Evolutionary conservation across 53 echinoderm and acorn worm genomes (phyloP), one percentile per base, ranked within the genome.

Genomic region (Actinopyga echinites): DNA sequence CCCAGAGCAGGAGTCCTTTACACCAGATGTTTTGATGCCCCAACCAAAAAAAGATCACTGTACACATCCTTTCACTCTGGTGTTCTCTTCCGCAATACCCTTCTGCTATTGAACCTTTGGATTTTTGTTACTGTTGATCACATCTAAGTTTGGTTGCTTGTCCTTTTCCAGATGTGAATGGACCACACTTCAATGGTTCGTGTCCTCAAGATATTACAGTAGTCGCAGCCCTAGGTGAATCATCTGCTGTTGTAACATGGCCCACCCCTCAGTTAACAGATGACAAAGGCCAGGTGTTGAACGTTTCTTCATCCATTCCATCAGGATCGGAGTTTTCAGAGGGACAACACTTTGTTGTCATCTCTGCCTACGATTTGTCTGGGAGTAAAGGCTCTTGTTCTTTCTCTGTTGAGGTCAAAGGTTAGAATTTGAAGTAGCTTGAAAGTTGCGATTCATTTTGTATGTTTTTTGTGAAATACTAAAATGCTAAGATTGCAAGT

Each of bases 341-440:
- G 74, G 95, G 95, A 34, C 24, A 30, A 0, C 89, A 93, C 53
- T 83, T 82, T 29, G 57, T 95, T 4, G 67, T 93, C 21, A 78
- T 93, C 9, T 67, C 62, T 12, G 95, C 95, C 2, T 82, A 63
- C 3, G 95, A 95, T 77, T 0, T 29, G 26, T 74, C 85, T 23
- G 95, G 95, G 38, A 95, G 93, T 75, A 82, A 44, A 29, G 93
- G 83, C 24, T 90, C 90, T 17, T 95, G 95, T 66, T 57, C 86
- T 19, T 95, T 95, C 60, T 57, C 74, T 69, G 86, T 93, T 21
- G 68, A 28, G 22, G 90, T 95, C 19, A 63, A 34, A 64, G 91
- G 95, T 95, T 75, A 68, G 75, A 49, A 19, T 49, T 7, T 49
- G 49, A 49, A 15, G 17, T n/a, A n/a, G n/a, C 17, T 49, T 17